These are phyloP conservation scores for Hylyphantes graminicola DNA, from an alignment of 1,140 invertebrate species.

Conservation along the genomic window DNA sequence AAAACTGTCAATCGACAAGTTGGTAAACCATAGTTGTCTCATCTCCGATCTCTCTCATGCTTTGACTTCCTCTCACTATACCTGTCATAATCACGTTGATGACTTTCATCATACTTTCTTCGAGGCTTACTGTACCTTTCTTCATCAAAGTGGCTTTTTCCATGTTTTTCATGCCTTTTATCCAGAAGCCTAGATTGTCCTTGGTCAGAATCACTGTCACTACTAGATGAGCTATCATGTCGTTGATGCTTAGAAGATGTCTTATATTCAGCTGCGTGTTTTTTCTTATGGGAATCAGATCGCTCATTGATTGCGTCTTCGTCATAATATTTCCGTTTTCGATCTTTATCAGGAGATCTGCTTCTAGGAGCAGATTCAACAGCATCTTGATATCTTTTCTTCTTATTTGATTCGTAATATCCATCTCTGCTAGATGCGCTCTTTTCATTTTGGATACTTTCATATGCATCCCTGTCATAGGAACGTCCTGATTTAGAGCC, in stretches of 20 bases:
- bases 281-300: no score
- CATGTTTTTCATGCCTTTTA: not conserved
- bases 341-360: no score
- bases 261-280: no score
- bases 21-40: no score
- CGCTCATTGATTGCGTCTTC: no score
- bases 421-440: not conserved
- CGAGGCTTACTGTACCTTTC: not conserved
- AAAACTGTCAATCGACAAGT: no score
- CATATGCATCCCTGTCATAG: not conserved
- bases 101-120: not conserved
- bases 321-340: no score
- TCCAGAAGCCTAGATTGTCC: not conserved
- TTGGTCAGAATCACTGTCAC: not conserved
- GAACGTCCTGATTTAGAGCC: not conserved
- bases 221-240: conserved; percentile 13
- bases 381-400: no score
- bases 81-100: not conserved
- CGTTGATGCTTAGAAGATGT: not conserved
- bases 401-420: not conserved
- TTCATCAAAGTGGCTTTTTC: not conserved
- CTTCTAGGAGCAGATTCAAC: no score
- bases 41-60: not conserved
- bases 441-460: not conserved
- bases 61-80: not conserved